Evolutionary conservation across 1,140 invertebrate genomes (phyloP).

Genomic region (Chrysoperla carnea): DNA sequence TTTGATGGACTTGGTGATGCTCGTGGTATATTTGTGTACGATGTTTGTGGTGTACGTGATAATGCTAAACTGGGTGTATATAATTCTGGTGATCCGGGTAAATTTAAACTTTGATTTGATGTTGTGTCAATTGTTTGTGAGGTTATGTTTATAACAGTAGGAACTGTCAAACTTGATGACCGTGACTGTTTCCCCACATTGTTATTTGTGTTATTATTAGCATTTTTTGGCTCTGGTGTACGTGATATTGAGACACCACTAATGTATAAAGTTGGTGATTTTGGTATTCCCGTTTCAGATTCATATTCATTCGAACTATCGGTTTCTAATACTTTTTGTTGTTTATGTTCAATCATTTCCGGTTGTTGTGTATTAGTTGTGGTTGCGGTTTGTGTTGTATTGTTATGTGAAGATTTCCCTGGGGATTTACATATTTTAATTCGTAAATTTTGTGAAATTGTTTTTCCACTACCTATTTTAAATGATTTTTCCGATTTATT

Average conservation of each 20-base stretch:
- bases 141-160: conserved; percentile 10
- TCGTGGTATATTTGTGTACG: conserved; percentile 11
- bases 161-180: conserved; percentile 27
- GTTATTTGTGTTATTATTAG: conserved; percentile 18
- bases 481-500: conserved; percentile 6
- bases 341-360: conserved; percentile 4
- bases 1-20: conserved; percentile 8
- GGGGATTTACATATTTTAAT: conserved; percentile 18
- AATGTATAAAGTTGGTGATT: conserved; percentile 36
- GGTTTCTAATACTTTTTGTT: conserved; percentile 18
- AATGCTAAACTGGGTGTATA: conserved; percentile 19
- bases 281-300: conserved; percentile 36
- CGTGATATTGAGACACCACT: conserved; percentile 39
- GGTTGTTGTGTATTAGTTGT: background rate
- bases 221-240: conserved; percentile 30
- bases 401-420: background rate
- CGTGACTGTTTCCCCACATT: conserved; percentile 23
- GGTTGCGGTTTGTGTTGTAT: background rate
- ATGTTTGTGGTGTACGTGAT: conserved; percentile 18
- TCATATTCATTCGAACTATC: conserved; percentile 35
- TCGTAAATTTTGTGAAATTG: conserved; percentile 11
- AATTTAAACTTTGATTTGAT: conserved; percentile 19
- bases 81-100: conserved; percentile 15
- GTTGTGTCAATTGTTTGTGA: background rate
- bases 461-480: conserved; percentile 1